These are phyloP conservation scores for Planiliza haematocheilus DNA, from an alignment of 2,113 vertebrate species.

Conservation along the genomic window DNA sequence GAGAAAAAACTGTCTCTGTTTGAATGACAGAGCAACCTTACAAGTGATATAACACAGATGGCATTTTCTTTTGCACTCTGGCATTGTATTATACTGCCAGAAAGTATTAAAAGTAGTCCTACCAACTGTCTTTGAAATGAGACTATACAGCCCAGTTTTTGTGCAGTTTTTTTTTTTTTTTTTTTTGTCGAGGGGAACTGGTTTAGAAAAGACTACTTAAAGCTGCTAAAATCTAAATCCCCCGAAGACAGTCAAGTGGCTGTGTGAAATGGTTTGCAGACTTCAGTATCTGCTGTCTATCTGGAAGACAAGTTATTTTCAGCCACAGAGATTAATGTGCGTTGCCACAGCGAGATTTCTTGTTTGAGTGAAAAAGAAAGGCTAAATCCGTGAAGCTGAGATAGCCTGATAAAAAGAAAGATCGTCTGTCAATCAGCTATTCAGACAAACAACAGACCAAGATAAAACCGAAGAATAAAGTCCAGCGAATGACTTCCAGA, in stretches of 20 bases:
- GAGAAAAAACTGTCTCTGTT: constrained; percentile 18
- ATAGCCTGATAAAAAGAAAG: constrained; percentile 1
- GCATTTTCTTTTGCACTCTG: constrained; percentile 18
- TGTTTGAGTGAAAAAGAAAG: constrained; percentile 30
- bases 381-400: constrained; percentile 2
- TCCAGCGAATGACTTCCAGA: not conserved
- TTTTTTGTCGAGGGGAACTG: not conserved
- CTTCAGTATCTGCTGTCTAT: constrained; percentile 33
- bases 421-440: constrained; percentile 2
- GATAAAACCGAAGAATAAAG: constrained; percentile 13
- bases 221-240: constrained; percentile 15
- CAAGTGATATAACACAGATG: constrained; percentile 34
- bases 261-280: constrained; percentile 12
- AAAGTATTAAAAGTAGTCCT: not conserved
- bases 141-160: not conserved
- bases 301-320: constrained; percentile 47
- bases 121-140: constrained; percentile 24
- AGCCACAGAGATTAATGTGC: constrained; percentile 35
- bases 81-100: constrained; percentile 16
- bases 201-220: not conserved
- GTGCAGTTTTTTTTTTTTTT: no score
- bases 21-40: constrained; percentile 8
- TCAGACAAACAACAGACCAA: constrained; percentile 4
- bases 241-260: not conserved
- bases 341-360: constrained; percentile 10